Evolutionary conservation across 2,797 vertebrate genomes (phyloP).

Genomic region (Melopsittacus undulatus): DNA sequence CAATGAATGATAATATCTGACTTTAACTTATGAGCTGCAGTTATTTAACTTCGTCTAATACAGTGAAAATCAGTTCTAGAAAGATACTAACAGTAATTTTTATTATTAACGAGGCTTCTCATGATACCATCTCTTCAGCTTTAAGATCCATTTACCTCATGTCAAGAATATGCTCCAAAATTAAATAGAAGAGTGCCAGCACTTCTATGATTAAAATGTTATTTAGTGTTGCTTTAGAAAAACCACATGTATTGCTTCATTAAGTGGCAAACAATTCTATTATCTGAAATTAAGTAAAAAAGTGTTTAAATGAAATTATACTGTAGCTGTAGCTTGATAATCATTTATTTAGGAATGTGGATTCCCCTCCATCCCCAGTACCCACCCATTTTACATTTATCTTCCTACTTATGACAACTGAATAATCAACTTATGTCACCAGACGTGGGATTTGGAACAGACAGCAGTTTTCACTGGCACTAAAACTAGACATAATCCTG

Average conservation of each 20-base stretch:
- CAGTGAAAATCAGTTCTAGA: slow-evolving; percentile 65
- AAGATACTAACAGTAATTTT: slow-evolving; percentile 66
- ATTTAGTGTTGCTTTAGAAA: slow-evolving; percentile 59
- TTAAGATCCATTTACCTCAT: slow-evolving; percentile 47
- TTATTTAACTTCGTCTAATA: slow-evolving; percentile 82
- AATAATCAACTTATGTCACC: not conserved
- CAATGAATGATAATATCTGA: slow-evolving; percentile 85
- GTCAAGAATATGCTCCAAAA: slow-evolving; percentile 55
- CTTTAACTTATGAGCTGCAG: slow-evolving; percentile 85
- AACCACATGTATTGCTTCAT: slow-evolving; percentile 19
- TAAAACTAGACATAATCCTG: not conserved
- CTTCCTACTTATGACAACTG: not conserved
- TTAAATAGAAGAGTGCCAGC: slow-evolving; percentile 39
- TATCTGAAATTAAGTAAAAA: not conserved
- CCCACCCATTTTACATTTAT: not conserved
- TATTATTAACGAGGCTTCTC: slow-evolving; percentile 74
- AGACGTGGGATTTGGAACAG: not conserved
- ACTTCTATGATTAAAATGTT: slow-evolving; percentile 62
- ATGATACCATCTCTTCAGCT: slow-evolving; percentile 31
- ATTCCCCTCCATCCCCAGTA: not conserved
- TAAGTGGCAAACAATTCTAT: slow-evolving; percentile 24
- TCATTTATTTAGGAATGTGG: not conserved
- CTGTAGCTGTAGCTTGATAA: not conserved
- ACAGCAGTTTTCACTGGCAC: not conserved
- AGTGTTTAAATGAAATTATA: slow-evolving; percentile 6